These are phyloP conservation scores for Chroicocephalus ridibundus DNA, from an alignment of 2,113 vertebrate genomes.

Conservation along the genomic window DNA sequence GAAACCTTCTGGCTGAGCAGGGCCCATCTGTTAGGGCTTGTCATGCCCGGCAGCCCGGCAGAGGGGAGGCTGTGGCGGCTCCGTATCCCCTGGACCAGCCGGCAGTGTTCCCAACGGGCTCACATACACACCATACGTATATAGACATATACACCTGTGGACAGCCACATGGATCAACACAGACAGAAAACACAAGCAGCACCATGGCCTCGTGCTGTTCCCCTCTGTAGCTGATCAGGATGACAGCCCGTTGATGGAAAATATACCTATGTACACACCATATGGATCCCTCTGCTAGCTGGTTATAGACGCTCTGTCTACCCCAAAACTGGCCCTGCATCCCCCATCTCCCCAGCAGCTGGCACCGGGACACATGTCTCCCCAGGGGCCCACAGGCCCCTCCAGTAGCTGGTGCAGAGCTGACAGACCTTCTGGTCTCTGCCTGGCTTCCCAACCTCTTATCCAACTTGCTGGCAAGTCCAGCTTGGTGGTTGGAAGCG, in stretches of 20 bases:
- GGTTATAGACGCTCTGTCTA: background rate
- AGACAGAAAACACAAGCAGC: background rate
- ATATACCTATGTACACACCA: background rate
- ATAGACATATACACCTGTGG: background rate
- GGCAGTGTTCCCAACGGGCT: background rate
- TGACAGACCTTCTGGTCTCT: background rate
- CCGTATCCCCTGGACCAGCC: accelerated
- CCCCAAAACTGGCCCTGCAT: background rate
- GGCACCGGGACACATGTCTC: accelerated
- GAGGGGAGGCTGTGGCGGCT: background rate
- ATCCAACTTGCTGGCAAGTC: background rate
- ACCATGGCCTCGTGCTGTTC: background rate
- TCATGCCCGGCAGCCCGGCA: background rate
- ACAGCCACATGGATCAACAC: background rate
- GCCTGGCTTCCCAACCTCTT: background rate
- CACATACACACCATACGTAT: accelerated
- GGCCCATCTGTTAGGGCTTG: conserved; percentile 2
- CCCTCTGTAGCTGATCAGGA: background rate
- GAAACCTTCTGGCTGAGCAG: background rate
- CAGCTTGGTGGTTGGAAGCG: background rate
- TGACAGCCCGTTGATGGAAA: background rate
- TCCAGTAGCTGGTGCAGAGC: background rate
- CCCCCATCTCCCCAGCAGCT: background rate
- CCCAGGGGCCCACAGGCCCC: background rate
- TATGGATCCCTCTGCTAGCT: background rate